Evolutionary conservation across 2,113 vertebrate genomes (phyloP).

Genomic region (Nannospalax galili): DNA sequence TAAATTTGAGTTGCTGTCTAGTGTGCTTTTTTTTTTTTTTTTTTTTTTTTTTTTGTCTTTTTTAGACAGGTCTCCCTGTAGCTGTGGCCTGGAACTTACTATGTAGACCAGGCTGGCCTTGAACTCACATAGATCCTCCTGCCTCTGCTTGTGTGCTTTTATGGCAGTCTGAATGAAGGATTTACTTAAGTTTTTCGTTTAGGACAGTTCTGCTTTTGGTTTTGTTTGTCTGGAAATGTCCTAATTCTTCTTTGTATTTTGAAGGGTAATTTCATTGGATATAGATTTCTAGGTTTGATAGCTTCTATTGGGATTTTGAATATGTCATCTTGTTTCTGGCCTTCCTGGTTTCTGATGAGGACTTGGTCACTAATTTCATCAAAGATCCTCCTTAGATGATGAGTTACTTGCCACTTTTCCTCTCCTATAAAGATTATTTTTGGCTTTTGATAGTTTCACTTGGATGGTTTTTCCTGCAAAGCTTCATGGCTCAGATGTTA

Average conservation of each 20-base stretch:
- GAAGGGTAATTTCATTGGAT: neutral
- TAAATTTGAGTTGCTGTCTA: slow-evolving; percentile 9
- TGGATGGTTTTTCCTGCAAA: neutral
- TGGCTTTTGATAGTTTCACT: slow-evolving; percentile 39
- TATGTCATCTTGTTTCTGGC: neutral
- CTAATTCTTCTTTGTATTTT: slow-evolving; percentile 22
- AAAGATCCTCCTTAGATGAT: neutral
- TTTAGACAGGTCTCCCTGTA: too few species aligned
- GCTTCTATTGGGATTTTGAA: neutral
- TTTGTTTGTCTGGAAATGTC: slow-evolving; percentile 37
- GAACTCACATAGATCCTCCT: too few species aligned
- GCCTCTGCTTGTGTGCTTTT: slow-evolving; percentile 10
- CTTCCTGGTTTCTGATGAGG: slow-evolving; percentile 17
- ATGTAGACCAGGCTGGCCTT: too few species aligned
- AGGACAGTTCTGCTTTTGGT: neutral
- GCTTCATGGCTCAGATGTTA: neutral
- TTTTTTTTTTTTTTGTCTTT: too few species aligned
- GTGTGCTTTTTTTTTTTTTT: slow-evolving; percentile 10
- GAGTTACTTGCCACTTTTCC: neutral
- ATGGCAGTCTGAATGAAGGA: neutral
- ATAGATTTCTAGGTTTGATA: neutral
- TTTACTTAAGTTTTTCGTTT: neutral
- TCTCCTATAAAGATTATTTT: neutral
- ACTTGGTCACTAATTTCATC: slow-evolving; percentile 21
- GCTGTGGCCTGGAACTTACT: too few species aligned